Base-by-base conservation (phyloP, 1,140 invertebrate species). In the Cydia fagiglandana region DNA sequence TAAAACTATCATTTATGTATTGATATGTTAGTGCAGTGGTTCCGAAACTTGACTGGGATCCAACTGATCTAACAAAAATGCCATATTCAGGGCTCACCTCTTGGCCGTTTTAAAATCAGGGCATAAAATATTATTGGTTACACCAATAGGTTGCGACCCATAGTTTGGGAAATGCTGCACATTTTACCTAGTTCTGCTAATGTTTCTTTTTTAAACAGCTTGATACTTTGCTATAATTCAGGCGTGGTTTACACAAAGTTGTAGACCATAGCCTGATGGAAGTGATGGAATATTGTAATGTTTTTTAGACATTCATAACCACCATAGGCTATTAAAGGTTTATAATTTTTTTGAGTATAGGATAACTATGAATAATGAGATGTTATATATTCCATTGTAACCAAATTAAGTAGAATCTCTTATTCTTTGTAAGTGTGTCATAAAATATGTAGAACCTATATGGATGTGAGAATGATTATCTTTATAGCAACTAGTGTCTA, bases 361-460 rank as follows among this genome's bases (percentile, higher is more conserved):
- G 47, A 15, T 53, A 53, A 53, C 15, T 53, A 17, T 53, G 50
- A 53, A 53, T 53, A 53, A 53, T n/a, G 50, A 17, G 50, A 53
- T 53, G 5, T 53, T 30, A 34, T 34, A 12, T 10, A 34, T 13
- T 38, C 12, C 4, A 34, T 34, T 66, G 24, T 70, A 38, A 17
- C 15, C 66, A 70, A 70, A 41, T 70, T 45, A 17, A 38, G 34
- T 41, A 70, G 66, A 70, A 70, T 70, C 66, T 70, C 66, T 70
- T 53, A 41, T 38, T 34, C 66, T 17, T 70, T 70, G n/a, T 17
- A 68, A 68, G 28, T 34, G 4, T 12, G 15, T 15, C 28, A 34
- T 68, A 28, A 34, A 17, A 17, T 17, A 9, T 47, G 13, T 13
- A 45, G 13, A 47, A 12, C 53, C n/a, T 0, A 0, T 61, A 61